Base-by-base conservation (phyloP, 1,140 invertebrate species). In the Procambarus virginalis region DNA sequence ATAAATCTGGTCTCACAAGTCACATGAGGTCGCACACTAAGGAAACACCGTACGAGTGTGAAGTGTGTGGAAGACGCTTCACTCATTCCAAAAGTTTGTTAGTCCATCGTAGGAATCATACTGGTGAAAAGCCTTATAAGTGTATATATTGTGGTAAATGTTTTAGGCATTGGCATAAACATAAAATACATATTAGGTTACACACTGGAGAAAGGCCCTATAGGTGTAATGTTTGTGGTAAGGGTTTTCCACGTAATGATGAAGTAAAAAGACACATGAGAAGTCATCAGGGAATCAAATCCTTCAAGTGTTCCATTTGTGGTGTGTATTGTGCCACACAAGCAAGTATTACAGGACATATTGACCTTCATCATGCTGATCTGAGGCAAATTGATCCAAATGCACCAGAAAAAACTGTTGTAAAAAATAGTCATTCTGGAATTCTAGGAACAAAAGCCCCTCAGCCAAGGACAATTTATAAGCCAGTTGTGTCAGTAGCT, bases 111-210 rank as follows among this genome's bases (percentile, higher is more conserved):
- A 78, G 92, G 51, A 93, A 93, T 83, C 97, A 98, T 94, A 98
- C 97, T 92, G 97, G 97, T 82, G 97, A 98, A 94, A 95, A 97
- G 89, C 97, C 97, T 4, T 98, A 98, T 94, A 95, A 97, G 92
- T 98, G 97, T 94, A 95, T 96, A 79, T 94, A 98, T 87, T 98
- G 97, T 94, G 97, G 97, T 80, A 98, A 98, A 94, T 97, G 97
- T 70, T 98, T 98, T 94, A 88, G 92, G 45, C 92, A 92, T 68
- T 91, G 92, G 91, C 92, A 93, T 84, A 93, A 93, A 81, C 93
- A 92, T 81, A 92, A 92, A 68, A 92, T 93, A 22, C 92, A 93
- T 76, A 92, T 91, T 55, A 70, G 92, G 58, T 89, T 93, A n/a
- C 92, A 93, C 76, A 93, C 92, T 55, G 92, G 92, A 79, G 92